Evolutionary conservation across 2,888 invertebrate genomes (phyloP), one percentile per base, ranked within the genome.

Genomic region (Neocrepidodera transversa): DNA sequence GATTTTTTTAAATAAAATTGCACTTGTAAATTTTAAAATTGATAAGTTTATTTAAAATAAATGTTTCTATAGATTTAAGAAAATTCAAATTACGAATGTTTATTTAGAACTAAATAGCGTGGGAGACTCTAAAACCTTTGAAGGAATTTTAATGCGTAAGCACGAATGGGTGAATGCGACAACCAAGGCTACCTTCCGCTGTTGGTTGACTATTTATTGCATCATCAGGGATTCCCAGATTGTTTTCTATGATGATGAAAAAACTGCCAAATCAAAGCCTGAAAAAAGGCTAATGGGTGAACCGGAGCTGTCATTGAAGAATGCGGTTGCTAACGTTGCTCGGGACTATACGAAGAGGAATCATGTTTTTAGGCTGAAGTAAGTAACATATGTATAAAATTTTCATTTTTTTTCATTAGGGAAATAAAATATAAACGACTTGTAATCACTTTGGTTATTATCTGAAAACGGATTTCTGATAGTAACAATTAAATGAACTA

Each of bases 301-400:
- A 82, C 78, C 87, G 43, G 91, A 95, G 55, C 85, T 97, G 63
- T 91, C 93, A 74, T 85, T 99, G 70, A 86, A 87, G 77, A 93
- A 92, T 57, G 95, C 95, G 62, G 86, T 86, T 56, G 92, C 93
- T 58, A 91, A 92, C 73, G 88, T 95, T 69, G 97, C 98, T 70
- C 87, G 88, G 71, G 98, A 99, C 84, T 99, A 99, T 82, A 95
- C 93, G 70, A 99, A 99, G 88, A 96, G 96, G 87, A 97, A 97
- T 84, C 92, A 97, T 81, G 99, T 99, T 75, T 95, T 99, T 86
- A 89, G 97, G 82, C 87, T 97, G 76, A 95, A 93, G 94, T 95
- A 79, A 83, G 85, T 80, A 36, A 6, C n/a, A 28, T 28, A 23
- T 4, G 3, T 23, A 23, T 5, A 7, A 23, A 23, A 23, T 23